Evolutionary conservation across 1,140 invertebrate genomes (phyloP).

Genomic region (Palaemon carinicauda): DNA sequence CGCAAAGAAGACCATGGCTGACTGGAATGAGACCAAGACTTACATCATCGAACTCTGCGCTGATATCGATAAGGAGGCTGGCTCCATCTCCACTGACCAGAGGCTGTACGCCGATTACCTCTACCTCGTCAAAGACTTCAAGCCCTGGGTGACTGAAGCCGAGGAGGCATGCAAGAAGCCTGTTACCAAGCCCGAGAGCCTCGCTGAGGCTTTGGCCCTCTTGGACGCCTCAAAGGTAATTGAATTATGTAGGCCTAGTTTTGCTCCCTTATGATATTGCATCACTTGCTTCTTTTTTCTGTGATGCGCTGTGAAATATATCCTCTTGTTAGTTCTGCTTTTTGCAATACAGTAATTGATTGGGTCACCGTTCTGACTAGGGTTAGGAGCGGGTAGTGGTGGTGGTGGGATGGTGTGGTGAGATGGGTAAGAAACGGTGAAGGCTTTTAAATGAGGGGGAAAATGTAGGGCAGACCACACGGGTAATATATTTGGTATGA

Average conservation of each 20-base stretch:
- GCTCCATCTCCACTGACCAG: slow-evolving; percentile 57
- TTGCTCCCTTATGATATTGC: neutral
- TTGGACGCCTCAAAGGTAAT: slow-evolving; percentile 46
- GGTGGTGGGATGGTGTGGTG: neutral
- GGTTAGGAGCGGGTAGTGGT: neutral
- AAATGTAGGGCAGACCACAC: neutral
- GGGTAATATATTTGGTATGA: too few species aligned
- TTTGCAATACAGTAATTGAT: too few species aligned
- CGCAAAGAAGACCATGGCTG: slow-evolving; percentile 49
- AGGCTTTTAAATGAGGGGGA: neutral
- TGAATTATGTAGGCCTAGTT: neutral
- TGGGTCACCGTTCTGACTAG: too few species aligned
- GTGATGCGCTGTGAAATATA: neutral
- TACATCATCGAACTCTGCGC: slow-evolving; percentile 37
- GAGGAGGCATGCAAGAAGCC: slow-evolving; percentile 47
- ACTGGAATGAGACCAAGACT: slow-evolving; percentile 45
- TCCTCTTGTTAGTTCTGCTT: too few species aligned
- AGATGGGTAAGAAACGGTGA: neutral
- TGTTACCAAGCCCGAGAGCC: slow-evolving; percentile 42
- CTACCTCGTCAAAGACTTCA: slow-evolving; percentile 54
- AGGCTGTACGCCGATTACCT: slow-evolving; percentile 57
- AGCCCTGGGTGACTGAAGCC: slow-evolving; percentile 52
- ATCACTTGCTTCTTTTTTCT: neutral
- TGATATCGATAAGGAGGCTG: slow-evolving; percentile 57
- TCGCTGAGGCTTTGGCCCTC: slow-evolving; percentile 45